Conservation (phyloP, 37 sponge, comb jelly and placozoan species). For the Hexactinellida sp. region DNA sequence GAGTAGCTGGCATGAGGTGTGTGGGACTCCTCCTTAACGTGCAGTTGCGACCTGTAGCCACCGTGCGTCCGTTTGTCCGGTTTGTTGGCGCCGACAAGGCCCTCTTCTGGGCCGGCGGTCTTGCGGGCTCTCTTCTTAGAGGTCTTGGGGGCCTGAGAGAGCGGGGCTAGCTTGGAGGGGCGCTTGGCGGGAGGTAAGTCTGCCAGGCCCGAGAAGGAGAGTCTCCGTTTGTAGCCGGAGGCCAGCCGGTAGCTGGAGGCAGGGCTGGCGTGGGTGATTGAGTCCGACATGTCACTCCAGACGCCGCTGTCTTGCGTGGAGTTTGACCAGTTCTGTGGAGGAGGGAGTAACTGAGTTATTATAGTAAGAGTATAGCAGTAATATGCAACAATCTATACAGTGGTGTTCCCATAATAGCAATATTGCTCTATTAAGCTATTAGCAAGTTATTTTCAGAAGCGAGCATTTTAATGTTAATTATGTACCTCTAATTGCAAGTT, state of each 20-base stretch:
- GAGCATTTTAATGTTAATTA: too few species aligned
- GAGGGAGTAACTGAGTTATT: not conserved
- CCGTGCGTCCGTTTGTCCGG: not conserved
- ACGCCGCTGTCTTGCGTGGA: constrained; percentile 6
- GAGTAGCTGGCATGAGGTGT: not conserved
- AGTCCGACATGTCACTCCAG: not conserved
- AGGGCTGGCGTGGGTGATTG: not conserved
- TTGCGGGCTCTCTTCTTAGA: not conserved
- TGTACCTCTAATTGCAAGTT: too few species aligned
- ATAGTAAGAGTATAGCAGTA: too few species aligned
- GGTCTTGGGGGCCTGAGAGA: not conserved
- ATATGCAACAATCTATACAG: too few species aligned
- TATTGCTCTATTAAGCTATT: too few species aligned
- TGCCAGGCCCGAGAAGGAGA: not conserved
- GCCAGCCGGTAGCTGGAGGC: not conserved
- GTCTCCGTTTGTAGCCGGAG: not conserved
- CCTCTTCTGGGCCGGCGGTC: not conserved
- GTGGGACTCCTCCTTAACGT: not conserved
- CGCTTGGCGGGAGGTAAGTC: not conserved
- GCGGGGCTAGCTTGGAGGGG: not conserved
- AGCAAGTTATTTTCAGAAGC: too few species aligned
- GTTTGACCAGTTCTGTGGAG: not conserved
- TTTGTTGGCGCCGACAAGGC: not conserved
- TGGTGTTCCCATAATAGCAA: too few species aligned
- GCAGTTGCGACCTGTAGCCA: not conserved